Evolutionary conservation across 2,113 vertebrate genomes (phyloP), one percentile per base, ranked within the genome.

Genomic region (Festucalex cinctus): DNA sequence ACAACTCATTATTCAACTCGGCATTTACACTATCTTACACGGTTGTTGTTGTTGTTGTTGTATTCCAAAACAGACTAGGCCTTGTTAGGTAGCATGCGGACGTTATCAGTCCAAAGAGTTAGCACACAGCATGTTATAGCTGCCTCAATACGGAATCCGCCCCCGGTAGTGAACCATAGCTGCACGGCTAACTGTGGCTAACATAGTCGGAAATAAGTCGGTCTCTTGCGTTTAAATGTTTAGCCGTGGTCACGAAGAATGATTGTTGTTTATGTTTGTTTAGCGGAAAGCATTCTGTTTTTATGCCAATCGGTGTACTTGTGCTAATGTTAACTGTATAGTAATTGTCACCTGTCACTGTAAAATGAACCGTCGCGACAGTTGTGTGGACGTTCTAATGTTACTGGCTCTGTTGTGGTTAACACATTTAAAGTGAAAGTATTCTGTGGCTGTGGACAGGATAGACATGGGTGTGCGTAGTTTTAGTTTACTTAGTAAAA

Each of bases 111-210:
- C 1, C 57, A 19, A 19, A 20, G 20, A 61, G 58, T 54, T 75
- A 79, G 60, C 77, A 61, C 36, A 46, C 44, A 46, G 44, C 16
- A 17, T 17, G 39, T 41, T 41, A 60, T 63, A 58, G 56, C 39
- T 41, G 13, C 44, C 56, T 35, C 37, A 74, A 57, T 84, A 74
- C 74, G 63, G 63, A 73, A 60, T n/a, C 75, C 67, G 81, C 62
- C 57, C 83, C 19, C 26, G 60, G 71, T 66, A 76, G 12, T 0
- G 24, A 57, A 1, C 61, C 64, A 68, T 83, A 73, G 57, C 62
- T 63, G 22, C 56, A 24, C 0, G 49, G 56, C 36, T 74, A 72
- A 46, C 71, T 76, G 26, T 64, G 65, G 39, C 10, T 28, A 35
- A 3, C 20, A 28, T 46, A 16, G 13, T 22, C 5, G 19, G 10